Conservation (phyloP, 1,140 invertebrate species). For the Pseudomyrmex cubaensis region DNA sequence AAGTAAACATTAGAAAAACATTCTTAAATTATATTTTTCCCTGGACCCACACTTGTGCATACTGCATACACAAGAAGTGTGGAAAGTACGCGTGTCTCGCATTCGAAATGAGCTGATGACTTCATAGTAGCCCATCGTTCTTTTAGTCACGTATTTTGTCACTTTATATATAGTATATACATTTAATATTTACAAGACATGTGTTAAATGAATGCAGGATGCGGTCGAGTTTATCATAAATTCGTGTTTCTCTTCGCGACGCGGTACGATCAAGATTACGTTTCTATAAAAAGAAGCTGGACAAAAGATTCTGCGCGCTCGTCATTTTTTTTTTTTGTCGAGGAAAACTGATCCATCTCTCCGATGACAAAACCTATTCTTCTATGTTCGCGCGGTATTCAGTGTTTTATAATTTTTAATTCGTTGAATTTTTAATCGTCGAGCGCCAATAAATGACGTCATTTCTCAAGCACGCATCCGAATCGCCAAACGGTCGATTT, state of each 20-base stretch:
- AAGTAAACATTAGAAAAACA: background rate
- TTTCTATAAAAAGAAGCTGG: background rate
- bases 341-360: background rate
- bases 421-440: background rate
- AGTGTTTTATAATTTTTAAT: constrained; percentile 17
- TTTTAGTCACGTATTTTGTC: background rate
- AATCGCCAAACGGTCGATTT: background rate
- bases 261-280: background rate
- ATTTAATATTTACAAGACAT: background rate
- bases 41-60: no score
- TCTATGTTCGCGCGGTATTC: no score
- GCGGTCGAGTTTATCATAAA: background rate
- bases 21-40: background rate
- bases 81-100: background rate
- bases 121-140: background rate
- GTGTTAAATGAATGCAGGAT: background rate
- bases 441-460: background rate
- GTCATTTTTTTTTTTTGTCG: constrained; percentile 7
- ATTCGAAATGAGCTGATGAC: background rate
- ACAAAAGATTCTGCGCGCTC: background rate
- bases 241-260: background rate
- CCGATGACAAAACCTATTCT: background rate
- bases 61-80: no score
- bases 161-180: background rate
- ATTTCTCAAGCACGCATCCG: background rate